Evolutionary conservation across 2,113 vertebrate genomes (phyloP).

Genomic region (Austrofundulus limnaeus): DNA sequence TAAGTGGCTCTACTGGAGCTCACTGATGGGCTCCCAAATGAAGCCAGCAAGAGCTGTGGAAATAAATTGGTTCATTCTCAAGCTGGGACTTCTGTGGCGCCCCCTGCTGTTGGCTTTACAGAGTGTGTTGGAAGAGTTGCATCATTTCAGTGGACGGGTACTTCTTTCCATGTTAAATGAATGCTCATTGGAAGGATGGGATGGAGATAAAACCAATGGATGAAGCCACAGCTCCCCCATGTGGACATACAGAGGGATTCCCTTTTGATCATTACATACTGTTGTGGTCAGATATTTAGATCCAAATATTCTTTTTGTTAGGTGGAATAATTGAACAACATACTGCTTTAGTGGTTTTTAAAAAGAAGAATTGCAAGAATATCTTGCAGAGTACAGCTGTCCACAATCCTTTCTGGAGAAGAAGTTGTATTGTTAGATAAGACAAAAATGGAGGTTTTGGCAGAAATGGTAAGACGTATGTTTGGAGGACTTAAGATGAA

Average conservation of each 20-base stretch:
- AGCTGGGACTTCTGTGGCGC: conserved; percentile 32
- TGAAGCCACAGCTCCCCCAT: conserved; percentile 61
- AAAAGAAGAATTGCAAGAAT: too few species aligned
- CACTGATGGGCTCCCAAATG: conserved; percentile 68
- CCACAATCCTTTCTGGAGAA: too few species aligned
- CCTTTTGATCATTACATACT: neutral
- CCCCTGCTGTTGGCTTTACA: conserved; percentile 45
- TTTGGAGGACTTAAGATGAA: too few species aligned
- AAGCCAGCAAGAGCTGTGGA: conserved; percentile 50
- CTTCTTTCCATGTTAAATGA: conserved; percentile 51
- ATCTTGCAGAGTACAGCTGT: too few species aligned
- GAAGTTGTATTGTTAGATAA: too few species aligned
- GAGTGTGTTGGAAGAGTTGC: conserved; percentile 53
- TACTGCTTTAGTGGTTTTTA: too few species aligned
- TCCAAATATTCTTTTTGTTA: neutral
- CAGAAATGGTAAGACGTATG: too few species aligned
- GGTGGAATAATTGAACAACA: neutral
- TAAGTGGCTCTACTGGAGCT: conserved; percentile 70
- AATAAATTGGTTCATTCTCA: conserved; percentile 62
- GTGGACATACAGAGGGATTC: conserved; percentile 31
- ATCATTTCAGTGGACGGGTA: conserved; percentile 43
- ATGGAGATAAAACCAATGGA: neutral
- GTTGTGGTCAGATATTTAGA: too few species aligned
- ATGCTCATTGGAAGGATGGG: conserved; percentile 5
- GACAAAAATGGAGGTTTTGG: too few species aligned